phyloP scores from a whole-genome alignment of 2,113 vertebrate species.

The Podilymbus podiceps region DNA sequence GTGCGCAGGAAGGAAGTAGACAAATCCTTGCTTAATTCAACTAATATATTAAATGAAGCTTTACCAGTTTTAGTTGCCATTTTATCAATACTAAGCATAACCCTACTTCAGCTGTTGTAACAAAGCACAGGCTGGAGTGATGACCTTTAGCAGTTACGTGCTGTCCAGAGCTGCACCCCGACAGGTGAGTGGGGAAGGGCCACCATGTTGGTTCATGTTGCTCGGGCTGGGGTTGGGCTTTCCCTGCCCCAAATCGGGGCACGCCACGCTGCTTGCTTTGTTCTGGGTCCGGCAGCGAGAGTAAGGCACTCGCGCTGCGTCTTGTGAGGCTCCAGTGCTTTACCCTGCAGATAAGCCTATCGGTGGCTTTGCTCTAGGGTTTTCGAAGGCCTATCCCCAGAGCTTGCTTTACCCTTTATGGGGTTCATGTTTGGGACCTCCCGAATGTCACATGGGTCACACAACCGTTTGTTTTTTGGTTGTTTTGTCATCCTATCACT shows the following conservation, averaged over 20 bases:
- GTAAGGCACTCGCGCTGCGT: background rate
- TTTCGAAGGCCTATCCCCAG: background rate
- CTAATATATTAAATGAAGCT: background rate
- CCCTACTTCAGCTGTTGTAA: background rate
- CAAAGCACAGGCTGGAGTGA: fast-evolving
- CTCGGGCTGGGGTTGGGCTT: background rate
- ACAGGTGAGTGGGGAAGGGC: background rate
- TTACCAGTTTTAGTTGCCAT: background rate
- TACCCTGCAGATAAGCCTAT: background rate
- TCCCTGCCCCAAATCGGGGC: fast-evolving
- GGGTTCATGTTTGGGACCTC: background rate
- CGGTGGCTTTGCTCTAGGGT: background rate
- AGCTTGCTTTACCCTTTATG: background rate
- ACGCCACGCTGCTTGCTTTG: fast-evolving
- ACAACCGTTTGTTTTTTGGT: background rate
- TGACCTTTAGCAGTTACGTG: background rate
- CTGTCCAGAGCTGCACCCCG: background rate
- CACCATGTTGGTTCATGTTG: fast-evolving
- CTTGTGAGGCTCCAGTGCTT: background rate
- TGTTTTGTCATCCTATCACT: background rate
- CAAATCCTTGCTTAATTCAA: background rate
- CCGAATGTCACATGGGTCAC: fast-evolving
- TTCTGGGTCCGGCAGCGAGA: background rate
- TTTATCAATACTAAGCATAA: background rate
- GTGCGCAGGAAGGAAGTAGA: background rate